A percentile compares a stretch with the other conserved stretches of the same genome.
Conservation (phyloP, 2,888 invertebrate genomes). For the Myopa testacea region DNA sequence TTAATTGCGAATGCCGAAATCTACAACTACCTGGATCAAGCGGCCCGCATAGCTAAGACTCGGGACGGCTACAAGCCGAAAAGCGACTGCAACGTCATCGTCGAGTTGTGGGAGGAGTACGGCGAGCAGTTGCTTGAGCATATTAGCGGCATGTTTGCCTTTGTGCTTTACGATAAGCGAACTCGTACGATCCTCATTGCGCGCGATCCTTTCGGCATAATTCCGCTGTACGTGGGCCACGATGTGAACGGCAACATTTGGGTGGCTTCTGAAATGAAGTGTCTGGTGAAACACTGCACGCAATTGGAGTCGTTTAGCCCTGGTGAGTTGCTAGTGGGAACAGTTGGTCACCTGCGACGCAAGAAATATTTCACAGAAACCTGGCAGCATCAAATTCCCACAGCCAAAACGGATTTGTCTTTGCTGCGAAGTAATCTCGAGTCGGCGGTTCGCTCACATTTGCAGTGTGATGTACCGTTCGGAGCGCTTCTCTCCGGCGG, state of each 20-base stretch:
- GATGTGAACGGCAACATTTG: slow-evolving; percentile 64
- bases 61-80: slow-evolving; percentile 61
- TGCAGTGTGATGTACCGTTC: slow-evolving; percentile 67
- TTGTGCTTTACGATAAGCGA: slow-evolving; percentile 63
- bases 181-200: slow-evolving; percentile 61
- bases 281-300: slow-evolving; percentile 60
- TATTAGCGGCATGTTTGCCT: slow-evolving; percentile 67
- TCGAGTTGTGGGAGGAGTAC: slow-evolving; percentile 63
- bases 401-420: slow-evolving; percentile 53
- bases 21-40: slow-evolving; percentile 65
- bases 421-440: slow-evolving; percentile 59
- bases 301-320: slow-evolving; percentile 63
- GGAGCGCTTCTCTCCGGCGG: slow-evolving; percentile 67
- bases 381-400: slow-evolving; percentile 61
- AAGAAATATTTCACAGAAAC: slow-evolving; percentile 57
- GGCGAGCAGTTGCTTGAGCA: slow-evolving; percentile 60
- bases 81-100: slow-evolving; percentile 67
- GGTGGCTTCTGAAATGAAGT: slow-evolving; percentile 68
- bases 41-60: slow-evolving; percentile 61
- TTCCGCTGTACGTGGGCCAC: slow-evolving; percentile 66
- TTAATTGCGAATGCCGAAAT: slow-evolving; percentile 67
- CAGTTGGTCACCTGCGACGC: slow-evolving; percentile 54
- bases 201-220: slow-evolving; percentile 67
- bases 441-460: slow-evolving; percentile 65
- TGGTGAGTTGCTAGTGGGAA: slow-evolving; percentile 60